These are phyloP conservation scores for Papilio helenus DNA, from an alignment of 1,140 invertebrate genomes.

Conservation along the genomic window DNA sequence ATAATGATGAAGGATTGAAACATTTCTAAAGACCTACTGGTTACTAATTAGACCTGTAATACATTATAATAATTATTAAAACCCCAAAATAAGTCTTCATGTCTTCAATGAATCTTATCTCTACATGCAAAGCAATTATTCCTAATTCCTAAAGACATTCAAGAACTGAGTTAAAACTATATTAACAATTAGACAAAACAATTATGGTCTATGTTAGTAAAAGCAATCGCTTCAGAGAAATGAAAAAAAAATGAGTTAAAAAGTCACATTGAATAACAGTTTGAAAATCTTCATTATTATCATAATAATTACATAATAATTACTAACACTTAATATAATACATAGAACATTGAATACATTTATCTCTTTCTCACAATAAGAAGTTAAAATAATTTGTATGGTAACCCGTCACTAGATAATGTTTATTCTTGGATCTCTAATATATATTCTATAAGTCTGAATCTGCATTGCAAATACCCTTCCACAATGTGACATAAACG, in stretches of 20 bases:
- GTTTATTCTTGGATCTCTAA: no score
- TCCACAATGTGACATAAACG: not conserved
- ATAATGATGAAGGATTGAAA: not conserved
- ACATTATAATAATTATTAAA: not conserved
- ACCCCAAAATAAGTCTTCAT: not conserved
- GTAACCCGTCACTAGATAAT: no score
- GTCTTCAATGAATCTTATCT: not conserved
- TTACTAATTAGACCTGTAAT: not conserved
- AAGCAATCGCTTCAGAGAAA: not conserved
- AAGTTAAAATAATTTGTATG: no score
- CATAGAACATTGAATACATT: no score
- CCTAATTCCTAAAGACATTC: not conserved
- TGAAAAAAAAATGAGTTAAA: not conserved
- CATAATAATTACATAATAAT: no score
- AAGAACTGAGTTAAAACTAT: not conserved
- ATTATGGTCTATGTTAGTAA: not conserved
- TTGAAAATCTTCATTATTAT: no score
- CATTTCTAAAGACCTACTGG: not conserved
- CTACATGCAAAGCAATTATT: conserved; percentile 19
- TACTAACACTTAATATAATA: no score
- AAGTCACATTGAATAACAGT: no score
- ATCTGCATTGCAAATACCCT: not conserved
- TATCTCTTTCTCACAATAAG: no score
- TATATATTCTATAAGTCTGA: not conserved
- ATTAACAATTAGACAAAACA: conserved; percentile 14